Evolutionary conservation across 2,797 vertebrate genomes (phyloP), one percentile per base, ranked within the genome.

Genomic region (Danionella dracula): DNA sequence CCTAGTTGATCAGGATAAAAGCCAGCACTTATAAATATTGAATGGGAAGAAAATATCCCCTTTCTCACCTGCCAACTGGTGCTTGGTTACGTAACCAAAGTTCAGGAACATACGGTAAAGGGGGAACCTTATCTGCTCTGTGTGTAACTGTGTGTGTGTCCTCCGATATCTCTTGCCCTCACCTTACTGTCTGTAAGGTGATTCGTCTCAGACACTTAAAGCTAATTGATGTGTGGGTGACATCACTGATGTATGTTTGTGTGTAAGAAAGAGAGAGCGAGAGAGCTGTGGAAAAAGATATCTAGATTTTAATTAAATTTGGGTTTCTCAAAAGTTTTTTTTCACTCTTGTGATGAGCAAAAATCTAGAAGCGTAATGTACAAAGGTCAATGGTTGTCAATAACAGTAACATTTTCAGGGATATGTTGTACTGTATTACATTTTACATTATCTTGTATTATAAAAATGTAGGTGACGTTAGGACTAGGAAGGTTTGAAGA

Each of bases 31-130:
- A 77, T 89, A 62, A 72, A 87, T 87, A 76, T 81, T 86, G 86
- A 63, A 89, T 83, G 32, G 62, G 79, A 82, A 84, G 74, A 73
- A 66, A 61, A 84, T 76, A 75, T 67, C 27, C 53, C 75, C 27
- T 66, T 79, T 73, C 66, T 76, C 80, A 84, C 73, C 75, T 79
- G 72, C 72, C 78, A 80, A 81, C 83, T 88, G 85, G 84, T 89
- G 86, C 60, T 54, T 5, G 57, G 77, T 75, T 79, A 66, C 76
- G 54, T 58, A 38, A 70, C 32, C 38, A n/a, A 50, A 68, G 76
- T 68, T 69, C 38, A 56, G 66, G 65, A 53, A 57, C 83, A 84
- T 79, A 80, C 70, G 83, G 83, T 6, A n/a, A 59, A 65, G 68
- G 77, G 72, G 81, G 75, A 88, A 88, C 81, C 63, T 32, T 70